phyloP scores from a whole-genome alignment of 2,797 vertebrate genomes.

The Galaxias olidus region DNA sequence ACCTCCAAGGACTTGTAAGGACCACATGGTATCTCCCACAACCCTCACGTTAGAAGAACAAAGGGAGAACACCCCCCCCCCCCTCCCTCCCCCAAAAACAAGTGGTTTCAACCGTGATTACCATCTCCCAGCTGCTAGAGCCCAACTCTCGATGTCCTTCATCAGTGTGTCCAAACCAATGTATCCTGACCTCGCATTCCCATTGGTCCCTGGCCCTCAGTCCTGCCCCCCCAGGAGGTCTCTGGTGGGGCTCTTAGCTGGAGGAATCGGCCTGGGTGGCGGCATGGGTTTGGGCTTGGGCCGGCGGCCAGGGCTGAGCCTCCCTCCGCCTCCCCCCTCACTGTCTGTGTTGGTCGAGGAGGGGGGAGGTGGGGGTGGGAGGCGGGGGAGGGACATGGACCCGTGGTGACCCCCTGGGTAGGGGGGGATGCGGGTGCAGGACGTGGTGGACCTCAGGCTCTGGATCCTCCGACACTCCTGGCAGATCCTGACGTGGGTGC shows the following conservation, averaged over 20 bases:
- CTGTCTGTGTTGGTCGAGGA: constrained; percentile 71
- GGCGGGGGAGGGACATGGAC: constrained; percentile 61
- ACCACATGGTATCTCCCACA: no score
- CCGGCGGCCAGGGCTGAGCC: constrained; percentile 59
- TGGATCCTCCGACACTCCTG: constrained; percentile 90
- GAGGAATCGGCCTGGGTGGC: constrained; percentile 64
- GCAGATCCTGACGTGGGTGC: constrained; percentile 88
- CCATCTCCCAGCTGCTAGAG: no score
- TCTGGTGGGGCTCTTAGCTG: constrained; percentile 58
- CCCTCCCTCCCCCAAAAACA: no score
- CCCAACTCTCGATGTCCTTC: neutral
- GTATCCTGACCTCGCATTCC: constrained; percentile 17
- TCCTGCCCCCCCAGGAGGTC: constrained; percentile 67
- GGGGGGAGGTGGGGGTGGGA: constrained; percentile 64
- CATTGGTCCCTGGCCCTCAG: constrained; percentile 38
- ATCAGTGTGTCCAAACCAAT: neutral
- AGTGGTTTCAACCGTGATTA: no score
- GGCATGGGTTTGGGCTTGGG: constrained; percentile 54
- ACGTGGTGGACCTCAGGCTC: constrained; percentile 69
- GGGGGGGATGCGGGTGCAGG: constrained; percentile 49
- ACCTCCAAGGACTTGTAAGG: no score
- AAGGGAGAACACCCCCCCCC: no score
- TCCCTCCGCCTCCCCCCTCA: constrained; percentile 63
- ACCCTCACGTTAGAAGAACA: no score
- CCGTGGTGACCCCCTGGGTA: constrained; percentile 51